phyloP scores from a whole-genome alignment of 2,888 invertebrate species.

The Amaurobius ferox region DNA sequence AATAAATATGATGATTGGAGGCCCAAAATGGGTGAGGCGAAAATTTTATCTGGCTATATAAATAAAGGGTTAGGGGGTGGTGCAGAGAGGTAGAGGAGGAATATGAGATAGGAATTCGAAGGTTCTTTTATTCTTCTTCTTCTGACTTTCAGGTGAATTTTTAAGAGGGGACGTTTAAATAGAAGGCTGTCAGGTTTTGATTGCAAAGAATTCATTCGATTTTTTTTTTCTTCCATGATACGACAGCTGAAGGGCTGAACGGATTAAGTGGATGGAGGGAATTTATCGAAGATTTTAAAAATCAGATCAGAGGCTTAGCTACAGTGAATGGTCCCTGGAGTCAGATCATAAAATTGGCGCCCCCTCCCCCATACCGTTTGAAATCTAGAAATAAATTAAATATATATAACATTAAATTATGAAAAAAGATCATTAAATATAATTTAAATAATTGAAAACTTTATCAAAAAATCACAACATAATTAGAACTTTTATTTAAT shows the following conservation, averaged over 20 bases:
- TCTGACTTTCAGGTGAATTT: slow-evolving; percentile 37
- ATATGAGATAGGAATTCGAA: slow-evolving; percentile 61
- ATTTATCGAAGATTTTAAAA: too few species aligned
- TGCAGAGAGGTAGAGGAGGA: slow-evolving; percentile 16
- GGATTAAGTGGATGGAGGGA: slow-evolving; percentile 13
- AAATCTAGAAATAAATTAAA: too few species aligned
- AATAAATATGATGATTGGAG: slow-evolving; percentile 71
- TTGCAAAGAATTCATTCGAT: slow-evolving; percentile 26
- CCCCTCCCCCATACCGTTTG: too few species aligned
- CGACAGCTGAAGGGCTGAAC: slow-evolving; percentile 8
- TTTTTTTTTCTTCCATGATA: slow-evolving; percentile 5
- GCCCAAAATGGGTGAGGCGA: slow-evolving; percentile 52
- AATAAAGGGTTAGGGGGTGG: slow-evolving; percentile 57
- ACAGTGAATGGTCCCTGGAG: too few species aligned
- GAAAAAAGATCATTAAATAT: too few species aligned
- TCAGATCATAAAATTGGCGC: too few species aligned
- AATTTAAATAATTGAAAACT: too few species aligned
- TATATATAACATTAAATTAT: too few species aligned
- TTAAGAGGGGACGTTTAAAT: slow-evolving; percentile 60
- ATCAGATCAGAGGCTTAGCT: too few species aligned
- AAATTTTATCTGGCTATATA: slow-evolving; percentile 70
- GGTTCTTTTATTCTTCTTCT: slow-evolving; percentile 23
- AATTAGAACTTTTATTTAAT: too few species aligned
- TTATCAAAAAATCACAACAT: too few species aligned
- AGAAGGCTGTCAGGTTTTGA: slow-evolving; percentile 66